These are phyloP conservation scores for Drosophila lacertosa DNA, from an alignment of 1,140 invertebrate species.

Conservation along the genomic window DNA sequence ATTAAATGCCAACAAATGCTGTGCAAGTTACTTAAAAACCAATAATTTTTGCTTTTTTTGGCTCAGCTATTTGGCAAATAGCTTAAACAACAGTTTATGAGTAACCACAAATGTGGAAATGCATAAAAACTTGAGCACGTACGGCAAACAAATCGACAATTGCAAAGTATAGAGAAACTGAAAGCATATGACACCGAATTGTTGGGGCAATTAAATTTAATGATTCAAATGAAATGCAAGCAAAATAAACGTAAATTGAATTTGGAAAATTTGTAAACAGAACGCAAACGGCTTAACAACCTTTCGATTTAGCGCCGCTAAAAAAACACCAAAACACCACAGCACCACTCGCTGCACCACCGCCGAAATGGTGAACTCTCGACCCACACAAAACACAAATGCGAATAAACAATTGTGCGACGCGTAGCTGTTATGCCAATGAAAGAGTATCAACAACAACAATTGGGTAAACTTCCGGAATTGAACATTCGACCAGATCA, in stretches of 20 bases:
- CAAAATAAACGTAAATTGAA: constrained; percentile 22
- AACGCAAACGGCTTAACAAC: constrained; percentile 22
- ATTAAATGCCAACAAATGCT: constrained; percentile 7
- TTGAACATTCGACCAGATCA: constrained; percentile 5
- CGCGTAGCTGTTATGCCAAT: constrained; percentile 47
- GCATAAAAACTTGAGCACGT: constrained; percentile 5
- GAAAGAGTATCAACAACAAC: constrained; percentile 36
- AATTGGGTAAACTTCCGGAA: no score
- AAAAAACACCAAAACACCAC: neutral
- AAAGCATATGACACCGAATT: constrained; percentile 25
- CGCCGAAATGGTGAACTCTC: constrained; percentile 11
- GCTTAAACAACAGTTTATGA: constrained; percentile 13
- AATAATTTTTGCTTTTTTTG: constrained; percentile 11
- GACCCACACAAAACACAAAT: neutral
- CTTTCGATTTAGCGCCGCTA: constrained; percentile 2
- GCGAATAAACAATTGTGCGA: constrained; percentile 10
- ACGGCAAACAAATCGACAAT: constrained; percentile 1
- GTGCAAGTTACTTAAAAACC: constrained; percentile 26
- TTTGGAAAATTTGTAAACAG: constrained; percentile 29
- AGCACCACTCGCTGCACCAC: neutral
- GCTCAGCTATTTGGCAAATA: neutral
- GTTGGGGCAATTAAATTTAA: constrained; percentile 27
- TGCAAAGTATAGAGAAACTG: constrained; percentile 10
- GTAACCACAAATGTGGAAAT: constrained; percentile 10
- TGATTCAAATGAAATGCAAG: constrained; percentile 23